A percentile compares a stretch with the other conserved stretches of the same genome.
phyloP scores from a whole-genome alignment of 2,797 vertebrate species.

The Antennarius maculatus region DNA sequence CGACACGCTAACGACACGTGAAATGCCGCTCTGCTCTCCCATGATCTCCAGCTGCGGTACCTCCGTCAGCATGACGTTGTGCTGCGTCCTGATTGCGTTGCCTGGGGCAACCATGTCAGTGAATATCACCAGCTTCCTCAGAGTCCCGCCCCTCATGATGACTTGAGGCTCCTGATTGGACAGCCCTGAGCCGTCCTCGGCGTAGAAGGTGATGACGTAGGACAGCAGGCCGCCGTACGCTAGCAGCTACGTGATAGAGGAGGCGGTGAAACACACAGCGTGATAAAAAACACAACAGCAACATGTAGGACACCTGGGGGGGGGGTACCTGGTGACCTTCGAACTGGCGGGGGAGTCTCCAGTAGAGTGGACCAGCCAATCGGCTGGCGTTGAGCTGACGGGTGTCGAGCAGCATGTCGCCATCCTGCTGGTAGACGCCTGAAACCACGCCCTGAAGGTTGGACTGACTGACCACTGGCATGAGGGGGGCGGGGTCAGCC shows the following conservation, averaged over 20 bases:
- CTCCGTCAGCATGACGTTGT: slow-evolving; percentile 87
- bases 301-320: neutral
- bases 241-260: slow-evolving; percentile 79
- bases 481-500: slow-evolving; percentile 57
- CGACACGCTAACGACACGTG: no score
- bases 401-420: slow-evolving; percentile 85
- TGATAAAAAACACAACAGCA: no score
- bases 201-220: slow-evolving; percentile 86
- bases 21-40: no score
- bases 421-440: slow-evolving; percentile 84
- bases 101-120: slow-evolving; percentile 80
- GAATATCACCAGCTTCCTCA: slow-evolving; percentile 87
- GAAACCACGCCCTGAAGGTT: slow-evolving; percentile 82
- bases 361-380: slow-evolving; percentile 86
- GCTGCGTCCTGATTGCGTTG: slow-evolving; percentile 80
- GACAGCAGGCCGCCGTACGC: slow-evolving; percentile 89
- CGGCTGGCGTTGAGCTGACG: slow-evolving; percentile 70
- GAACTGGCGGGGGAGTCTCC: slow-evolving; percentile 86
- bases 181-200: slow-evolving; percentile 81
- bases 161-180: slow-evolving; percentile 93
- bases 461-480: slow-evolving; percentile 86
- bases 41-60: slow-evolving; percentile 63
- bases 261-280: neutral
- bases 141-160: slow-evolving; percentile 87
- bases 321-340: slow-evolving; percentile 86